These are phyloP conservation scores for Notarius lentiginosus DNA, from an alignment of 2,113 vertebrate genomes.

Conservation along the genomic window DNA sequence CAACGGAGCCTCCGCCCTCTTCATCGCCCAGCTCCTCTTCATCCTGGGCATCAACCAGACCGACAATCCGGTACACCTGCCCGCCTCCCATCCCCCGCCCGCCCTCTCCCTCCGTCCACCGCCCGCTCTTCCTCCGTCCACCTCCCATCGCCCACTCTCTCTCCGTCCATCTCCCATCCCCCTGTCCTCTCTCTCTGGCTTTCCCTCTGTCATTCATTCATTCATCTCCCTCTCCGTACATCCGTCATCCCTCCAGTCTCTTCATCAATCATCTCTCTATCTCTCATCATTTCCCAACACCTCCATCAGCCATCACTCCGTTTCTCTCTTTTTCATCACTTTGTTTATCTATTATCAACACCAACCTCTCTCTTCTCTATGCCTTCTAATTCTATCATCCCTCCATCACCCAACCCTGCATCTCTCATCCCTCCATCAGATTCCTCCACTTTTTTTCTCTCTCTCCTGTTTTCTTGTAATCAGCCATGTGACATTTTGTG, in stretches of 20 bases:
- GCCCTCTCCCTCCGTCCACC: neutral
- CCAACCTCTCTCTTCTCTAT: neutral
- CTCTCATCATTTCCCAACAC: neutral
- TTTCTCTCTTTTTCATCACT: neutral
- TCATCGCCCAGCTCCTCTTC: constrained; percentile 88
- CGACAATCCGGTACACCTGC: constrained; percentile 77
- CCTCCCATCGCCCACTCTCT: neutral
- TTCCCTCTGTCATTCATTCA: neutral
- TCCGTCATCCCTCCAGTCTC: neutral
- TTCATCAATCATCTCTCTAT: neutral
- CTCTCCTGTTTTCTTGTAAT: neutral
- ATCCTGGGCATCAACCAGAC: constrained; percentile 92
- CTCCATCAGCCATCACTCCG: too few species aligned
- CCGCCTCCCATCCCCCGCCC: neutral
- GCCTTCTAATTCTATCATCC: neutral
- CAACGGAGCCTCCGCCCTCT: constrained; percentile 79
- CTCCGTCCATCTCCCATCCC: neutral
- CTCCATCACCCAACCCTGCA: neutral
- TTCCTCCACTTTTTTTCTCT: neutral
- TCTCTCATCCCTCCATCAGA: too few species aligned
- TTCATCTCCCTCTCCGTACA: neutral
- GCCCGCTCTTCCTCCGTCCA: neutral
- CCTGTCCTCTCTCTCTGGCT: neutral
- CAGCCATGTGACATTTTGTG: too few species aligned
- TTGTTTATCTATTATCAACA: neutral